phyloP scores from a whole-genome alignment of 2,797 vertebrate genomes.

The Intellagama lesueurii region DNA sequence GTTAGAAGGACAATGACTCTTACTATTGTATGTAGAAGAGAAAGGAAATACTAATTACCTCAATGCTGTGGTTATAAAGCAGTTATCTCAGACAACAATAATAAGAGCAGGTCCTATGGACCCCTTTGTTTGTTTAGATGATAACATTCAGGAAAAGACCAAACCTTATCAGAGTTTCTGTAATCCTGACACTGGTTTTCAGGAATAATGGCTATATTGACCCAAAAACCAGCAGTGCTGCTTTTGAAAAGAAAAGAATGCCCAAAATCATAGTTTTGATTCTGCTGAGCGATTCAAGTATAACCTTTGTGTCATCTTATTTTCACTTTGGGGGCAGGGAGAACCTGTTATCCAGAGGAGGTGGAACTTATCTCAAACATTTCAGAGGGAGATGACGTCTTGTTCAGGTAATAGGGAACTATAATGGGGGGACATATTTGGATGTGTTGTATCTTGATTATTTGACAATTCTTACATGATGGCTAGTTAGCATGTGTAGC shows the following conservation, averaged over 20 bases:
- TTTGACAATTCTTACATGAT: no score
- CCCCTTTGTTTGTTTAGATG: conserved; percentile 42
- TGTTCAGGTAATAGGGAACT: no score
- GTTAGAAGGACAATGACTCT: conserved; percentile 63
- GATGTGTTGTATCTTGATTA: no score
- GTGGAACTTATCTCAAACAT: no score
- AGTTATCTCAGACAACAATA: conserved; percentile 56
- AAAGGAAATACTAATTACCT: conserved; percentile 69
- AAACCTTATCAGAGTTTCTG: not conserved
- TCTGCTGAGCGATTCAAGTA: not conserved
- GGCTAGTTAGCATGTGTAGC: no score
- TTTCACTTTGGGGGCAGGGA: not conserved
- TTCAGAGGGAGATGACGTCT: no score
- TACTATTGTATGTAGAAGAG: conserved; percentile 57
- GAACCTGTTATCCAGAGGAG: no score
- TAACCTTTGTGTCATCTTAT: not conserved
- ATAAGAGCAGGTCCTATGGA: conserved; percentile 31
- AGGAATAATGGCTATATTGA: conserved; percentile 23
- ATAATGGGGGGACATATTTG: no score
- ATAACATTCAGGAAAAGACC: conserved; percentile 4
- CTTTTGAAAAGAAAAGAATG: not conserved
- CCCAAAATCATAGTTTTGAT: not conserved
- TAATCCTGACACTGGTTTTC: not conserved
- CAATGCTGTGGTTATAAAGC: conserved; percentile 56
- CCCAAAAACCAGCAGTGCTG: not conserved